Evolutionary conservation across 1,140 invertebrate genomes (phyloP).

Genomic region (Caenorhabditis remanei): DNA sequence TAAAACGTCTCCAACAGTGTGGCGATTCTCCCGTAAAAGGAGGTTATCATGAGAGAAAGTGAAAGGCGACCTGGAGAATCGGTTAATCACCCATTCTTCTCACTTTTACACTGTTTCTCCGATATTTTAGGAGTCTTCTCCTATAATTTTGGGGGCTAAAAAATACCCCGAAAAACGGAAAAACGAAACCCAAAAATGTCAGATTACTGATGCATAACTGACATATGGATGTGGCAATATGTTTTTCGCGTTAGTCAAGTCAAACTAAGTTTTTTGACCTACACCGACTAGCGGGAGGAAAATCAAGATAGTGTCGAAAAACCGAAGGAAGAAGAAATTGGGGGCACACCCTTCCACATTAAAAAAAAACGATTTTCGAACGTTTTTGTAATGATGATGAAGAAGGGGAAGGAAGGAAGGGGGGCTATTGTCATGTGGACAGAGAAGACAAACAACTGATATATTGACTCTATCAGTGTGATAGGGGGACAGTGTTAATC

Average conservation of each 20-base stretch:
- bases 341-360: neutral
- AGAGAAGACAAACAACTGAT: too few relatives aligned
- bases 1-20: neutral
- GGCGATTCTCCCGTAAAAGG: conserved; percentile 21
- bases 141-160: too few relatives aligned
- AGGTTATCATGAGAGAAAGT: conserved; percentile 42
- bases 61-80: conserved; percentile 29
- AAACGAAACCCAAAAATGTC: neutral
- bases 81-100: conserved; percentile 36
- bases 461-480: too few relatives aligned
- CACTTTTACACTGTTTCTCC: too few relatives aligned
- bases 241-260: neutral
- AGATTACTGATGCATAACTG: conserved; percentile 28
- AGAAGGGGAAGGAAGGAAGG: too few relatives aligned
- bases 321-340: neutral
- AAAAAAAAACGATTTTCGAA: too few relatives aligned
- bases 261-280: too few relatives aligned
- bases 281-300: too few relatives aligned
- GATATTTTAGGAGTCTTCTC: too few relatives aligned
- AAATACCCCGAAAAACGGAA: neutral
- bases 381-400: too few relatives aligned
- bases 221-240: neutral
- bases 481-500: too few relatives aligned
- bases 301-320: conserved; percentile 5
- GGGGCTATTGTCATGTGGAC: too few relatives aligned